phyloP scores from a whole-genome alignment of 2,113 vertebrate genomes.

The Calidris pygmaea region DNA sequence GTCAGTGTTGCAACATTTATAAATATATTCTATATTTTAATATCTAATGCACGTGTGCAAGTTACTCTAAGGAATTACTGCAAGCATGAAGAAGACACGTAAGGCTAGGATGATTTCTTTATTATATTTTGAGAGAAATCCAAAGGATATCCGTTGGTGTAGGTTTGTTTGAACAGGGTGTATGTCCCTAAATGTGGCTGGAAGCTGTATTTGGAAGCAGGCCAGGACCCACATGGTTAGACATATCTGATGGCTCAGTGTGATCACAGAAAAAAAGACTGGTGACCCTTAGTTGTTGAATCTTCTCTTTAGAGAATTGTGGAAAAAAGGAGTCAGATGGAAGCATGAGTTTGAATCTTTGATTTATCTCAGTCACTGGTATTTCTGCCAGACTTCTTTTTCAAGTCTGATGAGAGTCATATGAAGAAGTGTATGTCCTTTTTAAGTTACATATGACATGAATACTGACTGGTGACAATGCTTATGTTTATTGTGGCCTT shows the following conservation, averaged over 20 bases:
- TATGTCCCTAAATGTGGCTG: neutral
- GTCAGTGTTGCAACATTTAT: neutral
- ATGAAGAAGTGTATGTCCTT: neutral
- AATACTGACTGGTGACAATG: neutral
- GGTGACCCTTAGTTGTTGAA: neutral
- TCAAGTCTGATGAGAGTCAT: neutral
- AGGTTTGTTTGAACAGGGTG: neutral
- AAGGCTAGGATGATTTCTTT: neutral
- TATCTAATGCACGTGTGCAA: neutral
- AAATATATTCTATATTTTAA: neutral
- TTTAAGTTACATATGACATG: neutral
- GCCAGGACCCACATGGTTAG: neutral
- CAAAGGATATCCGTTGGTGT: neutral
- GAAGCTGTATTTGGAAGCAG: neutral
- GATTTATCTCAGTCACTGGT: neutral
- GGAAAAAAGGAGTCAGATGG: neutral
- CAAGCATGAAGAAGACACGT: neutral
- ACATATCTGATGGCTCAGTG: neutral
- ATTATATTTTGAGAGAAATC: neutral
- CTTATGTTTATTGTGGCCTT: neutral
- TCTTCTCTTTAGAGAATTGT: neutral
- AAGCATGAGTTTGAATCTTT: neutral
- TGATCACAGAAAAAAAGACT: neutral
- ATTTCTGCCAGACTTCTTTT: neutral
- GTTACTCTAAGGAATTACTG: neutral